phyloP scores from a whole-genome alignment of 2,888 invertebrate genomes.

The Ganaspis brasiliensis region DNA sequence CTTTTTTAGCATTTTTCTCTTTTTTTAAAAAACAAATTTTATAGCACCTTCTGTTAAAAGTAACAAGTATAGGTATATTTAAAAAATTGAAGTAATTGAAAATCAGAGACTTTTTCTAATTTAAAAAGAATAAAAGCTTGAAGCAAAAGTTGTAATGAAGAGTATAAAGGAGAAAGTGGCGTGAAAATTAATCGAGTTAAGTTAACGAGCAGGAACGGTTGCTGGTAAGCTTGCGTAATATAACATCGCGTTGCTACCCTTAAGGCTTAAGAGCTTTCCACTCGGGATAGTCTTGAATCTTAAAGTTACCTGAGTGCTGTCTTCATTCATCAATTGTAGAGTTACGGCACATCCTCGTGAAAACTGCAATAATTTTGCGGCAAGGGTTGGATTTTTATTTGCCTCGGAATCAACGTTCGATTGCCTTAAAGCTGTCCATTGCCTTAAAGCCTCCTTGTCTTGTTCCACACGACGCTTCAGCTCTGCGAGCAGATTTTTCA shows the following conservation, averaged over 20 bases:
- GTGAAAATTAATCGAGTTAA: conserved; percentile 23
- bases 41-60: not conserved
- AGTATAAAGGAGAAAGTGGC: conserved; percentile 13
- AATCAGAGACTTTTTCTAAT: not conserved
- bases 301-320: conserved; percentile 47
- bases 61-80: not conserved
- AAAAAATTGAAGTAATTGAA: no score
- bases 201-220: conserved; percentile 4
- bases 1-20: no score
- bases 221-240: conserved; percentile 53
- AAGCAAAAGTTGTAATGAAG: not conserved
- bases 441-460: conserved; percentile 92
- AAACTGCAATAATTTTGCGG: conserved; percentile 88
- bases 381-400: conserved; percentile 77
- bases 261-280: conserved; percentile 19
- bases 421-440: conserved; percentile 83
- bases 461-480: conserved; percentile 92
- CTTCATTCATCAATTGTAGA: conserved; percentile 87
- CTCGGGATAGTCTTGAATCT: conserved; percentile 14
- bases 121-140: not conserved
- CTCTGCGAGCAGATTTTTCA: conserved; percentile 89
- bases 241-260: conserved; percentile 45
- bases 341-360: conserved; percentile 89
- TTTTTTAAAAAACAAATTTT: no score
- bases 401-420: conserved; percentile 62